Conservation (phyloP, 2,113 vertebrate species). For the Colinus virginianus region DNA sequence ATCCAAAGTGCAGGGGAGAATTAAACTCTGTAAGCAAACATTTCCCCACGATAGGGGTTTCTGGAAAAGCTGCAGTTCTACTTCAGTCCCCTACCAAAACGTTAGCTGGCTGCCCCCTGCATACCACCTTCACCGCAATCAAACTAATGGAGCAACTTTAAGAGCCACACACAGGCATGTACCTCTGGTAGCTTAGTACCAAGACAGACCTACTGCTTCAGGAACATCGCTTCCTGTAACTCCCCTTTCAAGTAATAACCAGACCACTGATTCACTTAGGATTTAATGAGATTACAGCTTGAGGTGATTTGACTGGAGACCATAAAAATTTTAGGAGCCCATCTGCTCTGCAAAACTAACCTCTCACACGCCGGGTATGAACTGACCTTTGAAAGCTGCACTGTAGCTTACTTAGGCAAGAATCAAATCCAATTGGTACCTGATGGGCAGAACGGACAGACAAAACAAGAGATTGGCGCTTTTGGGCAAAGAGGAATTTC, state of each 20-base stretch:
- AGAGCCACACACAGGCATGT: constrained; percentile 47
- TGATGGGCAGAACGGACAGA: background rate
- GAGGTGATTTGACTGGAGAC: constrained; percentile 71
- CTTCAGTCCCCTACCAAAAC: background rate
- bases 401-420: background rate
- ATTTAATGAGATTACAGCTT: constrained; percentile 76
- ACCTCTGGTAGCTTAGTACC: background rate
- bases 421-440: background rate
- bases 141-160: background rate
- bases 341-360: constrained; percentile 64
- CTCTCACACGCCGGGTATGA: background rate
- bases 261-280: constrained; percentile 71
- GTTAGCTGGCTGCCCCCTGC: background rate
- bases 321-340: constrained; percentile 74
- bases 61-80: background rate
- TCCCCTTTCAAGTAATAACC: constrained; percentile 66
- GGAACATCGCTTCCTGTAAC: constrained; percentile 62
- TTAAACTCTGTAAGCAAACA: rapidly evolving
- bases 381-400: constrained; percentile 39
- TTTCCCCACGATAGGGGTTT: background rate
- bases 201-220: constrained; percentile 38
- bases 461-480: background rate
- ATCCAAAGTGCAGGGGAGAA: background rate
- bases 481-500: background rate
- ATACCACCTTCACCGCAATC: background rate